phyloP scores from a whole-genome alignment of 2,888 invertebrate genomes.

The Microplitis deprimator region DNA sequence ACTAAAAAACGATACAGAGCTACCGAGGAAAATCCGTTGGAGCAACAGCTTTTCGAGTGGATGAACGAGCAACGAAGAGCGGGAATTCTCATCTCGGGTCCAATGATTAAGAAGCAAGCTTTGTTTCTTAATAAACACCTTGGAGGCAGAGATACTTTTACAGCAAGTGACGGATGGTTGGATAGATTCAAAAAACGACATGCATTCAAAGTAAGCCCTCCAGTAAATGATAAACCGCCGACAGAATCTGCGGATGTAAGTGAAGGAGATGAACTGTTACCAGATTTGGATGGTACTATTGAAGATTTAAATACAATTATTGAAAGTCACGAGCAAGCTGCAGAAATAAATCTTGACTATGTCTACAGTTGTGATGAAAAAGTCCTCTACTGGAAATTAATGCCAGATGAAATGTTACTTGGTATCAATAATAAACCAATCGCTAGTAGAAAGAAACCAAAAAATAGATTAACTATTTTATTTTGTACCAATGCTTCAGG shows the following conservation, averaged over 20 bases:
- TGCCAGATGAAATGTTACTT: conserved; percentile 35
- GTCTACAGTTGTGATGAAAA: conserved; percentile 53
- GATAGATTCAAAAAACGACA: conserved; percentile 41
- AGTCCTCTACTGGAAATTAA: conserved; percentile 42
- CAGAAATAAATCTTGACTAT: conserved; percentile 27
- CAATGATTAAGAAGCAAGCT: neutral
- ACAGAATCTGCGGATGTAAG: too few relatives aligned
- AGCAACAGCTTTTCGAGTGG: neutral
- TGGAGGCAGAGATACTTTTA: conserved; percentile 5
- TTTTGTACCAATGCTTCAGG: conserved; percentile 56
- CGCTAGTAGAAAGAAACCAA: conserved; percentile 51
- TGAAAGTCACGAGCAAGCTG: too few relatives aligned
- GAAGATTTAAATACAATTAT: too few relatives aligned
- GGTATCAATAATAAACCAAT: conserved; percentile 45
- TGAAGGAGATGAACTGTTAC: too few relatives aligned
- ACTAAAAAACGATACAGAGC: neutral
- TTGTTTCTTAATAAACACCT: conserved; percentile 3
- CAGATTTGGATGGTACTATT: too few relatives aligned
- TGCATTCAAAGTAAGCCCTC: neutral
- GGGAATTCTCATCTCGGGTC: neutral
- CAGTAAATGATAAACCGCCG: too few relatives aligned
- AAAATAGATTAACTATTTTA: conserved; percentile 55
- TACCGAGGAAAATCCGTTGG: neutral
- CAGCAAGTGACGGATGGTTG: conserved; percentile 35
- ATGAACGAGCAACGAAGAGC: neutral